Base-by-base conservation (phyloP, 1,140 invertebrate genomes). In the Mactra quadrangularis region DNA sequence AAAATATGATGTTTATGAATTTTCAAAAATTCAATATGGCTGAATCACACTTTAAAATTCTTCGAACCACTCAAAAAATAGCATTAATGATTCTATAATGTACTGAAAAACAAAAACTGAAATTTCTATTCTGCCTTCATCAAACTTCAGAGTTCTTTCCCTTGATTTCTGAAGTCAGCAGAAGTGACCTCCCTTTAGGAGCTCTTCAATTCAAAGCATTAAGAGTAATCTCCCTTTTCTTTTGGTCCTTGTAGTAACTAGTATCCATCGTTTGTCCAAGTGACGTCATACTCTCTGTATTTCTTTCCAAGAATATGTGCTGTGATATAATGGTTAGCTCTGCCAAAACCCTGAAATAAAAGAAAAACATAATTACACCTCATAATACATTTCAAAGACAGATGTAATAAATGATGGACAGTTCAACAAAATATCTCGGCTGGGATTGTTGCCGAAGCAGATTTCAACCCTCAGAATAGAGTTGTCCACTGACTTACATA, bases 201-300 rank as follows among this genome's bases (percentile, higher is more conserved):
- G 19, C n/a, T 38, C 35, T 59, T 11, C n/a, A n/a, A n/a, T n/a
- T 1, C 52, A 59, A 45, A 13, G 35, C 70, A 53, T 45, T n/a
- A n/a, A 55, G 70, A 72, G 70, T 72, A 47, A 57, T 57, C 53
- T 72, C 70, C 70, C 70, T 72, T 72, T 27, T 35, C 19, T 72
- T n/a, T n/a, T 57, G 53, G 53, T 55, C 53, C 70, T 57, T 31
- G 33, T 57, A 50, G 74, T 57, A 41, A 22, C 71, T 78, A 97
- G 91, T 97, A 98, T 60, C 96, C 97, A 86, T 97, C 97, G 94
- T 98, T 95, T 70, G 95, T 95, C 90, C 95, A 96, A 13, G 95
- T 95, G 71, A 98, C 95, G 19, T 94, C 92, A 87, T 98, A 98
- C 4, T 81, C 77, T 0, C 95, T 93, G 92, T 95, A 98, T 53